Percentiles rank a stretch among this genome's conserved stretches.
These are phyloP conservation scores for Reticulitermes lucifugus DNA, from an alignment of 2,888 invertebrate genomes.

Conservation along the genomic window DNA sequence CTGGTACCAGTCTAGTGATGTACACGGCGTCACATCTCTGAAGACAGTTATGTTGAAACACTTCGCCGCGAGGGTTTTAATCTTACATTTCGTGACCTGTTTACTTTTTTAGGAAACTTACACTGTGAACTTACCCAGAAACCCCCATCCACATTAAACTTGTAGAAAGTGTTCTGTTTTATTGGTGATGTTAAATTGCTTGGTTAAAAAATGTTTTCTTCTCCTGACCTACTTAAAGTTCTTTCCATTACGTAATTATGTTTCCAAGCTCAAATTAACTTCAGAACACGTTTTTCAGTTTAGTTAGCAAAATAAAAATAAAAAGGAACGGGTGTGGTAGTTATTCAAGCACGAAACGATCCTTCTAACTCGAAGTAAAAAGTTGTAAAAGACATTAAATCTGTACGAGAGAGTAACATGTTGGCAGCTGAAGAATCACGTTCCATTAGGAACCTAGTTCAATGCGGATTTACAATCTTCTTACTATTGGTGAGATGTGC, in stretches of 20 bases:
- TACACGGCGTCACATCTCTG: no score
- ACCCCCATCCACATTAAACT: neutral
- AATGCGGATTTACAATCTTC: no score
- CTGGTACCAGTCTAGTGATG: no score
- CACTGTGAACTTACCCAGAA: no score
- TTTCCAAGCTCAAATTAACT: neutral
- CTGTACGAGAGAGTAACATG: neutral
- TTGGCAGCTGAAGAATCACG: neutral
- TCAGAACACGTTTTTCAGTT: constrained; percentile 6
- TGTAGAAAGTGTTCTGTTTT: neutral
- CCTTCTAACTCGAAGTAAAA: neutral
- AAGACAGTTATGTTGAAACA: no score
- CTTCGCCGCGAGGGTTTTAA: no score
- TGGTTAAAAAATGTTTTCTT: neutral
- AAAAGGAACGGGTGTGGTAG: neutral
- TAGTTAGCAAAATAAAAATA: neutral
- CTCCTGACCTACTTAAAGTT: neutral
- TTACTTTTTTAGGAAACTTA: no score
- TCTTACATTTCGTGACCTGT: no score
- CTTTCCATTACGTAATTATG: constrained; percentile 9
- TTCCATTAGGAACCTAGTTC: neutral
- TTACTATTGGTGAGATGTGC: no score
- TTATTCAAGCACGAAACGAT: constrained; percentile 7
- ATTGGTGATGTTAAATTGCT: neutral
- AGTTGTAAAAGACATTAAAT: constrained; percentile 9